A percentile compares a stretch with the other conserved stretches of the same genome.
These are phyloP conservation scores for Diorhabda carinulata DNA, from an alignment of 1,140 invertebrate species.

Conservation along the genomic window DNA sequence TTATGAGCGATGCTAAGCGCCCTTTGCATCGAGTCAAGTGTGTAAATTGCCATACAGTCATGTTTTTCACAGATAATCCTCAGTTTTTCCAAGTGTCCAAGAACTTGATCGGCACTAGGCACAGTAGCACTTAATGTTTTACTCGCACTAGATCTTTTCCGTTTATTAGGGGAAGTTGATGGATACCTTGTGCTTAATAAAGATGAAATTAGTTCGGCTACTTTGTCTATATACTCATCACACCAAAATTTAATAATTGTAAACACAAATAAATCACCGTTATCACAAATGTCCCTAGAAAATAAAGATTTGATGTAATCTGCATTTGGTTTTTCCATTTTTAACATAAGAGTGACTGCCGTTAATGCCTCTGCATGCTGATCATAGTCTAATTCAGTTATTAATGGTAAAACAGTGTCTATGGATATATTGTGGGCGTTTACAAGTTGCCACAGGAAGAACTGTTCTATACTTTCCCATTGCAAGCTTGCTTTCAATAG, in stretches of 20 bases:
- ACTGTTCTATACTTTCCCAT: constrained; percentile 97
- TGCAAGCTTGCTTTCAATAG: constrained; percentile 77
- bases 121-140: constrained; percentile 47
- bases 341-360: constrained; percentile 84
- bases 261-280: constrained; percentile 78
- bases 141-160: constrained; percentile 67
- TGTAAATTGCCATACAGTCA: constrained; percentile 62
- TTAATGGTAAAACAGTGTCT: constrained; percentile 82
- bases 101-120: constrained; percentile 73
- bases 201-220: constrained; percentile 77
- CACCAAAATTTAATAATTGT: constrained; percentile 90
- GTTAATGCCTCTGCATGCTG: constrained; percentile 89
- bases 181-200: constrained; percentile 76
- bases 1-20: constrained; percentile 76
- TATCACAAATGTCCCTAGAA: constrained; percentile 67
- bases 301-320: constrained; percentile 83
- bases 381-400: constrained; percentile 83
- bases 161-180: constrained; percentile 81
- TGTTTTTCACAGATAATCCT: constrained; percentile 66
- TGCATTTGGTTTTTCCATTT: constrained; percentile 84
- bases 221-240: constrained; percentile 83
- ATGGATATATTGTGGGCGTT: constrained; percentile 89
- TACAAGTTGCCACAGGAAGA: constrained; percentile 93
- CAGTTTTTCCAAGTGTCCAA: constrained; percentile 89
- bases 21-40: constrained; percentile 82